Conservation (phyloP, 2,797 vertebrate species). For the Paratrypauchen microcephalus region DNA sequence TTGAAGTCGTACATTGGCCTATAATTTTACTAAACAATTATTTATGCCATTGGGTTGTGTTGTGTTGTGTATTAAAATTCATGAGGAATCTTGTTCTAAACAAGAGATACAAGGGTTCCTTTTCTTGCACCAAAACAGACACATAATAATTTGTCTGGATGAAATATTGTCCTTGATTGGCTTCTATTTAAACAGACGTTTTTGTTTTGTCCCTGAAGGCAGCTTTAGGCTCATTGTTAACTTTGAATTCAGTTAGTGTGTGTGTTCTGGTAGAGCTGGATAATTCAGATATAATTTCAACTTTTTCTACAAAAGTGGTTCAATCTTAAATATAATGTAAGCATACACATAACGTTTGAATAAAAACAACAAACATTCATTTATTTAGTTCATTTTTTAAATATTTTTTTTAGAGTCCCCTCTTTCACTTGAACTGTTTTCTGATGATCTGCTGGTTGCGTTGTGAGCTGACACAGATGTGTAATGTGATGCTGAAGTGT, state of each 20-base stretch:
- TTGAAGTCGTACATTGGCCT: neutral
- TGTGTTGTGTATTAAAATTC: conserved; percentile 35
- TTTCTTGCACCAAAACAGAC: conserved; percentile 42
- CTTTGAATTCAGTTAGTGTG: conserved; percentile 9
- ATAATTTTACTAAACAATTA: neutral
- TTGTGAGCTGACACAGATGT: neutral
- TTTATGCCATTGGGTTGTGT: conserved; percentile 13
- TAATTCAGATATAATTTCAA: neutral
- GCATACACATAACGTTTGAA: no score
- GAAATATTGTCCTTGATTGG: conserved; percentile 71
- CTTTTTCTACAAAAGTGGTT: neutral
- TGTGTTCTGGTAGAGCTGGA: neutral
- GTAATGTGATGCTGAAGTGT: neutral
- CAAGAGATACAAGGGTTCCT: conserved; percentile 30
- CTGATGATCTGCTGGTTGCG: neutral
- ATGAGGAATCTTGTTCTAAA: conserved; percentile 33
- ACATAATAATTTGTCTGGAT: conserved; percentile 62
- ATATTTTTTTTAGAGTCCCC: neutral
- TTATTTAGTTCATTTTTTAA: no score
- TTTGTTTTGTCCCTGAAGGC: conserved; percentile 37
- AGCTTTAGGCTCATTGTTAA: conserved; percentile 31
- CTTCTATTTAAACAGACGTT: conserved; percentile 53
- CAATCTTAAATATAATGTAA: neutral
- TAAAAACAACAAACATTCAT: neutral
- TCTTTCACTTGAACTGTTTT: neutral